Percentiles rank a stretch among this genome's conserved stretches.
phyloP scores from a whole-genome alignment of 1,140 invertebrate species.

The Dreissena polymorpha region DNA sequence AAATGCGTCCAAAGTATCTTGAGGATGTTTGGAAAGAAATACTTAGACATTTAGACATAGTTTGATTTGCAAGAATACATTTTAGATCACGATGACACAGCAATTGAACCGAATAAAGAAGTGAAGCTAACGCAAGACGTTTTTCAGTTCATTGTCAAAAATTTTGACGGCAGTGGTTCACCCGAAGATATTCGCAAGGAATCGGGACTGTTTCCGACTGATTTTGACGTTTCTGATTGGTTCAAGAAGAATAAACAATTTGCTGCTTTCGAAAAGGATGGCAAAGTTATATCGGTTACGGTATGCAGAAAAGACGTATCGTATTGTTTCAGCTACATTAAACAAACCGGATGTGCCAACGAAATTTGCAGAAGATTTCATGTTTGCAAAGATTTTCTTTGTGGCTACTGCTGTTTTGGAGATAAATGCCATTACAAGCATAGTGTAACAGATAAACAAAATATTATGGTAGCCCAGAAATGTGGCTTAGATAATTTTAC shows the following conservation, averaged over 20 bases:
- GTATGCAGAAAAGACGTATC: background rate
- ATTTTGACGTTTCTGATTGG: slow-evolving; percentile 5
- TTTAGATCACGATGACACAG: no score
- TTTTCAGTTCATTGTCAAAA: background rate
- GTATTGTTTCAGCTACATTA: background rate
- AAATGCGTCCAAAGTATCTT: no score
- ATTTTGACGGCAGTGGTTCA: background rate
- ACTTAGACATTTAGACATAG: no score
- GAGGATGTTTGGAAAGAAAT: no score
- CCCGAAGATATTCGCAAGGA: background rate
- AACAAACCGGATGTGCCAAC: background rate
- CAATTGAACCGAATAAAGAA: no score
- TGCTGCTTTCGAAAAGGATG: background rate
- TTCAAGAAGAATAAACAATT: background rate
- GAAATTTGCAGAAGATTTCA: background rate
- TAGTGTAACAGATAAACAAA: background rate
- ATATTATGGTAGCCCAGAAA: background rate
- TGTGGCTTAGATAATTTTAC: background rate
- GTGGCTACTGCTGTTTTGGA: background rate
- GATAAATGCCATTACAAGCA: background rate
- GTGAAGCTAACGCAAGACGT: background rate
- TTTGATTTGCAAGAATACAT: no score
- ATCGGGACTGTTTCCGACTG: background rate
- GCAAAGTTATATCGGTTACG: background rate
- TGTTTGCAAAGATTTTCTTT: background rate